A percentile compares a stretch with the other conserved stretches of the same genome.
These are phyloP conservation scores for Parotocinclus haroldoi DNA, from an alignment of 2,797 vertebrate genomes.

Conservation along the genomic window DNA sequence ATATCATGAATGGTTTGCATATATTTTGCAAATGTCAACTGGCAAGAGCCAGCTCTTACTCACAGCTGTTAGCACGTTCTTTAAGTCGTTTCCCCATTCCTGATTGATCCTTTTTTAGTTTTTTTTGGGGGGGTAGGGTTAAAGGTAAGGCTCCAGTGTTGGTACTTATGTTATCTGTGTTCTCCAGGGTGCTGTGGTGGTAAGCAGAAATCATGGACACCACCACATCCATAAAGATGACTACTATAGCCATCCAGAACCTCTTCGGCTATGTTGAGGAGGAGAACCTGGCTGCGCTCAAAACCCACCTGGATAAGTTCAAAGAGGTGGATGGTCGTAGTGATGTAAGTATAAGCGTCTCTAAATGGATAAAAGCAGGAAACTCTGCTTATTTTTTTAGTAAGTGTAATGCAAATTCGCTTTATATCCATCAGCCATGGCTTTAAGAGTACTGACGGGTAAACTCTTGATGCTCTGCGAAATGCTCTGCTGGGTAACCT, in stretches of 20 bases:
- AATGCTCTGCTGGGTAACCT: no score
- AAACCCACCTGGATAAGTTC: slow-evolving; percentile 88
- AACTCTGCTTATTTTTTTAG: no score
- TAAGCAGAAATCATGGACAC: slow-evolving; percentile 68
- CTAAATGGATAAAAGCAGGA: no score
- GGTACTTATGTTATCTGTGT: neutral
- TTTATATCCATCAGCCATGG: no score
- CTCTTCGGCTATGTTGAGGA: slow-evolving; percentile 93
- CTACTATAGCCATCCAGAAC: slow-evolving; percentile 89
- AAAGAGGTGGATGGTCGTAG: slow-evolving; percentile 96
- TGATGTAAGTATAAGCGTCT: slow-evolving; percentile 71
- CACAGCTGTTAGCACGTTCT: neutral
- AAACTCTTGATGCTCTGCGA: no score
- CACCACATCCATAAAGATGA: slow-evolving; percentile 84
- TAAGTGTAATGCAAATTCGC: no score
- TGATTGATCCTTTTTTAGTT: no score
- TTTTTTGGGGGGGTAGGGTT: no score
- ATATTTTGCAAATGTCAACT: slow-evolving; percentile 2
- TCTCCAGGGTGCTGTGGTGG: slow-evolving; percentile 28
- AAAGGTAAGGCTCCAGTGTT: no score
- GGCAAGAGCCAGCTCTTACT: neutral
- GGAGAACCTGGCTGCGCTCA: slow-evolving; percentile 88
- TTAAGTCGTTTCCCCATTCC: neutral
- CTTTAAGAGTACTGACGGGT: no score
- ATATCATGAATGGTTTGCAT: neutral